Evolutionary conservation across 2,113 vertebrate genomes (phyloP).

Genomic region (Oriolus oriolus): DNA sequence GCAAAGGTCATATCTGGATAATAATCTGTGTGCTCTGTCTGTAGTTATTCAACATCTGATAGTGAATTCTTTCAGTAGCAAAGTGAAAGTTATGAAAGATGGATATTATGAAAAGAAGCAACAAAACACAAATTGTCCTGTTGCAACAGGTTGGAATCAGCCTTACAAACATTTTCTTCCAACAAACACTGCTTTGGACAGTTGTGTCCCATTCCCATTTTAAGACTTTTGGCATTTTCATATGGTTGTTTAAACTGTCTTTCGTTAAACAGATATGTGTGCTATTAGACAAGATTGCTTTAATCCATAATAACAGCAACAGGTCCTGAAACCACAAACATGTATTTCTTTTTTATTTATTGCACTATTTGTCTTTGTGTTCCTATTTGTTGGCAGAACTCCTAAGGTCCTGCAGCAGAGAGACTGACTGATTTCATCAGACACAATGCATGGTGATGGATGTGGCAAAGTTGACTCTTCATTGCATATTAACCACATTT

Average conservation of each 20-base stretch:
- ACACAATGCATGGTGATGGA: neutral
- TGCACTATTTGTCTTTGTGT: neutral
- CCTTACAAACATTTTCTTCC: neutral
- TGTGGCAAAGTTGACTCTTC: neutral
- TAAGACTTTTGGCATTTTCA: neutral
- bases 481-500: neutral
- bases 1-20: neutral
- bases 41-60: neutral
- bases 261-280: neutral
- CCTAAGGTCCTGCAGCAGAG: neutral
- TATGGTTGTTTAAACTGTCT: neutral
- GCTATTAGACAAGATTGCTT: neutral
- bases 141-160: neutral
- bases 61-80: neutral
- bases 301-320: neutral
- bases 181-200: neutral
- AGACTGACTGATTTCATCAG: neutral
- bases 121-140: neutral
- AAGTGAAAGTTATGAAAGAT: neutral
- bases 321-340: neutral
- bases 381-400: neutral
- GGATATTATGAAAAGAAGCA: neutral
- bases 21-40: neutral
- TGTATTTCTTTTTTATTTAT: neutral
- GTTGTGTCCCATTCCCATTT: rapidly evolving